Percentiles rank a stretch among this genome's conserved stretches.
Conservation (phyloP, 2,888 invertebrate genomes). For the Entomobrya proxima region DNA sequence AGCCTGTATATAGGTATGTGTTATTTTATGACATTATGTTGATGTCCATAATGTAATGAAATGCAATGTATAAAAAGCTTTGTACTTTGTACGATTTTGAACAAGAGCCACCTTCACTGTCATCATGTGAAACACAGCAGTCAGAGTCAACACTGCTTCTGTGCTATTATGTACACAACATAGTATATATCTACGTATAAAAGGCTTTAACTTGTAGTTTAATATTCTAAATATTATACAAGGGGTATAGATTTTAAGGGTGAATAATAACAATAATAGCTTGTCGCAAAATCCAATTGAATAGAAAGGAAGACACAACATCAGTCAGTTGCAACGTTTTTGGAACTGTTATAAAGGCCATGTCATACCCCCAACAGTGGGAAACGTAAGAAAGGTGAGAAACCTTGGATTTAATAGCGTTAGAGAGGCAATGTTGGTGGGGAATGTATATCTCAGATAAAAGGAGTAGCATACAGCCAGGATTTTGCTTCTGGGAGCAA, state of each 20-base stretch:
- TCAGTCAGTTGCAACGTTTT: not conserved
- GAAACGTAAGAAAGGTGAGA: not conserved
- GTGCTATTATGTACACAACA: too few relatives aligned
- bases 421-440: too few relatives aligned
- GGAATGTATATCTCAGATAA: too few relatives aligned
- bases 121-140: not conserved
- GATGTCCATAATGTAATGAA: slow-evolving; percentile 45
- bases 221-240: too few relatives aligned
- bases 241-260: too few relatives aligned
- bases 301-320: not conserved
- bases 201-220: too few relatives aligned
- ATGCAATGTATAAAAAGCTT: slow-evolving; percentile 9
- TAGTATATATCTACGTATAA: too few relatives aligned
- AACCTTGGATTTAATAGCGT: not conserved
- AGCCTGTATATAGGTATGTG: too few relatives aligned
- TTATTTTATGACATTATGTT: slow-evolving; percentile 43
- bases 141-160: too few relatives aligned
- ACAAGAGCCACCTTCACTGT: not conserved
- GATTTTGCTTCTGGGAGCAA: too few relatives aligned
- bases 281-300: not conserved
- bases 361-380: not conserved
- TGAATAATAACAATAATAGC: not conserved
- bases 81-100: not conserved
- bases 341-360: not conserved
- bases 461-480: too few relatives aligned